phyloP scores from a whole-genome alignment of 2,888 invertebrate species.

The Drosophila imparisetae region DNA sequence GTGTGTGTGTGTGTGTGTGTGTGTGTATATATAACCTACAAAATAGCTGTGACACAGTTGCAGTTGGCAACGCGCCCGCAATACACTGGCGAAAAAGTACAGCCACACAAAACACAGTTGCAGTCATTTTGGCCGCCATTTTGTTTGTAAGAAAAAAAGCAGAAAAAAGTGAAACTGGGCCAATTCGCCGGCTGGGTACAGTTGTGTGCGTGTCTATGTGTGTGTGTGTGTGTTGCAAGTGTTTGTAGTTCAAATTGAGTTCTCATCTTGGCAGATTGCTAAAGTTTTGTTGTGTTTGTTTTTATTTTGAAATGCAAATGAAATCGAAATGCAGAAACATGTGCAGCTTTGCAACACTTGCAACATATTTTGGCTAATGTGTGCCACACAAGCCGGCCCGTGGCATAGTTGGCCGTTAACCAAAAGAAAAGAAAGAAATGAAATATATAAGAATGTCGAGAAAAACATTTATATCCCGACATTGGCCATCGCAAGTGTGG shows the following conservation, averaged over 20 bases:
- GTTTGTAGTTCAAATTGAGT: constrained; percentile 50
- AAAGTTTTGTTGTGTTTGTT: constrained; percentile 29
- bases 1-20: constrained; percentile 10
- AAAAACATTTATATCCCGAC: constrained; percentile 65
- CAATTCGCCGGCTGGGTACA: constrained; percentile 68
- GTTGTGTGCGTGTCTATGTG: constrained; percentile 46
- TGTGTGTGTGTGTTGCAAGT: background rate
- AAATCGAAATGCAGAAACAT: constrained; percentile 64
- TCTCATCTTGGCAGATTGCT: constrained; percentile 35
- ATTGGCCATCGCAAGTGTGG: constrained; percentile 37
- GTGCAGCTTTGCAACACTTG: constrained; percentile 38
- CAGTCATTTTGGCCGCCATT: constrained; percentile 72
- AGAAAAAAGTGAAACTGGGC: constrained; percentile 69
- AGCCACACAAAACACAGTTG: constrained; percentile 74
- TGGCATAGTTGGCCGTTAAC: constrained; percentile 68
- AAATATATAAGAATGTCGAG: constrained; percentile 54
- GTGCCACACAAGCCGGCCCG: constrained; percentile 60
- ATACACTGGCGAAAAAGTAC: constrained; percentile 68
- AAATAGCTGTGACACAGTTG: constrained; percentile 63
- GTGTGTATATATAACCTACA: constrained; percentile 63
- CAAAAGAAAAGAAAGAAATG: constrained; percentile 30
- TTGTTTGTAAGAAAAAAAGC: constrained; percentile 53
- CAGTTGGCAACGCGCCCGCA: constrained; percentile 54
- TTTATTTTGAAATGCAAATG: constrained; percentile 58
- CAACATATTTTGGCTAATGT: constrained; percentile 46